Evolutionary conservation across 2,113 vertebrate genomes (phyloP), one percentile per base, ranked within the genome.

Genomic region (Tiliqua scincoides): DNA sequence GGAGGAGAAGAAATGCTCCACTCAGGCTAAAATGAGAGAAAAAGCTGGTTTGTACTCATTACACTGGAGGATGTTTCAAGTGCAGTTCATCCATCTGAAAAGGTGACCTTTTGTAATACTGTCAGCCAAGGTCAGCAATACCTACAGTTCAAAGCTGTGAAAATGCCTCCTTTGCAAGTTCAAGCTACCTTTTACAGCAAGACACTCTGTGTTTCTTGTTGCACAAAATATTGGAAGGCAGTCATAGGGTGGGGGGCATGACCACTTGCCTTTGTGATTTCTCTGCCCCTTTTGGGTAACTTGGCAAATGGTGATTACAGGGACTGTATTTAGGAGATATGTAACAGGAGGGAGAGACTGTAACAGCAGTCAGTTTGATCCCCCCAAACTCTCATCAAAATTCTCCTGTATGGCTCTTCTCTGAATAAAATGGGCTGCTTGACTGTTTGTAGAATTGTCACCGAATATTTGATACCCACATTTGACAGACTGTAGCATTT

Each of bases 21-120:
- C 62, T 88, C 80, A 94, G 81, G 75, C 78, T 90, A 71, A 54
- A 10, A 48, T 20, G 62, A 65, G 90, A 88, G 79, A 87, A 89
- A n/a, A 86, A 83, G 11, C 68, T 85, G 68, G 1, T 86, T 93
- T 88, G 71, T 93, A 80, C 63, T 93, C 63, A 10, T 88, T 90
- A 85, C 87, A 77, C 30, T 54, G 65, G 84, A 89, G 89, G 76
- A 93, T 87, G 83, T 93, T 93, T 93, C 3, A 23, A 87, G 83
- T 91, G 84, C 85, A 90, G 84, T 79, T 89, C 83, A 87, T 89
- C 74, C 81, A 79, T 91, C 85, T 89, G 81, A 94, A 94, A 91
- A 73, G 78, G 23, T 1, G 37, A 89, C 89, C 87, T 91, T 82
- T 87, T 27, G 1, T 89, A 92, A 82, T 77, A 1, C 79, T 83